phyloP scores from a whole-genome alignment of 2,888 invertebrate genomes.

The Pseudococcus viburni region DNA sequence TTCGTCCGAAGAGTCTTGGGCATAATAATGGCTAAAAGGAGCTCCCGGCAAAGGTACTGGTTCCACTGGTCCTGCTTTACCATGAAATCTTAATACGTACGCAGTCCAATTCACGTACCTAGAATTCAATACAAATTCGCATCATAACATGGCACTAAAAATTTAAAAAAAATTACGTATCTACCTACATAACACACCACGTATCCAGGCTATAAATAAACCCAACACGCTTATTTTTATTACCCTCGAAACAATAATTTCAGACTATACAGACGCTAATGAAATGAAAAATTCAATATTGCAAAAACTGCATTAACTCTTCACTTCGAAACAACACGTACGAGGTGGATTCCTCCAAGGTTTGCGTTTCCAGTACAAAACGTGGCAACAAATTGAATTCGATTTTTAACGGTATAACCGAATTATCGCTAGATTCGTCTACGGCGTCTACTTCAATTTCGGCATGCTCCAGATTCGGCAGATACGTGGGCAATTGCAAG shows the following conservation, averaged over 20 bases:
- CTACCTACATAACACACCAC: neutral
- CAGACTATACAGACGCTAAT: neutral
- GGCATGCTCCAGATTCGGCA: constrained; percentile 53
- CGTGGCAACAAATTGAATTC: constrained; percentile 61
- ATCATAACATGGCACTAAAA: neutral
- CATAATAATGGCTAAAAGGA: constrained; percentile 85
- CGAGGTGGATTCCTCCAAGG: constrained; percentile 46
- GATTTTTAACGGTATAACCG: constrained; percentile 61
- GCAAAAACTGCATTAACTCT: constrained; percentile 56
- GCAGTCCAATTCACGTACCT: constrained; percentile 82
- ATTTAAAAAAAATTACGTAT: neutral
- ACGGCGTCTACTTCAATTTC: constrained; percentile 53
- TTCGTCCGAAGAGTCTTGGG: constrained; percentile 84
- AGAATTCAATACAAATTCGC: constrained; percentile 56
- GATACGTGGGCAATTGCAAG: constrained; percentile 50
- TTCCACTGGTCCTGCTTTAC: constrained; percentile 76
- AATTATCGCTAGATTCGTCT: constrained; percentile 33
- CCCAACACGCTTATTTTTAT: neutral
- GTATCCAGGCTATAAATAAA: neutral
- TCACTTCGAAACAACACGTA: constrained; percentile 61
- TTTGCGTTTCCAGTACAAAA: constrained; percentile 60
- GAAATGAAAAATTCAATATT: neutral
- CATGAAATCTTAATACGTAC: constrained; percentile 76
- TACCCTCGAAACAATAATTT: neutral
- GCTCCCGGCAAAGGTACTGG: constrained; percentile 80